Evolutionary conservation across 1,140 invertebrate genomes (phyloP).

Genomic region (Epicauta chinensis): DNA sequence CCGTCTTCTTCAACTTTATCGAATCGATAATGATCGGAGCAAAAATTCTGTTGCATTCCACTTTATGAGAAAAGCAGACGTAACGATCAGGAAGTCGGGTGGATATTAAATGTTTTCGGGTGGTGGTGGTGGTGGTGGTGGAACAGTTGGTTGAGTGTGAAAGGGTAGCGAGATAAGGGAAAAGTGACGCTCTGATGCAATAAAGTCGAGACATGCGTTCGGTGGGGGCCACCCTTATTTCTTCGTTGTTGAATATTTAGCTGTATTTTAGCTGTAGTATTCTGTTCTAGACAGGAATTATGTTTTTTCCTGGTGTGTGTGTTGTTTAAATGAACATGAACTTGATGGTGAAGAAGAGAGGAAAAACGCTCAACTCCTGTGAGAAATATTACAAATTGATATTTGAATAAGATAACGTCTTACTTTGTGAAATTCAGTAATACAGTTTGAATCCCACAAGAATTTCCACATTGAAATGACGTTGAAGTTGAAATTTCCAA

Average conservation of each 20-base stretch:
- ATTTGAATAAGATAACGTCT: slow-evolving; percentile 1
- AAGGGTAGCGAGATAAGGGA: slow-evolving; percentile 22
- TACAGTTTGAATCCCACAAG: neutral
- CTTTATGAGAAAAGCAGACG: too few species aligned
- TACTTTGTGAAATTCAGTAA: slow-evolving; percentile 2
- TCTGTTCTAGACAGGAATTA: slow-evolving; percentile 12
- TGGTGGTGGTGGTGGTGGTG: slow-evolving; percentile 8
- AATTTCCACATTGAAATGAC: too few species aligned
- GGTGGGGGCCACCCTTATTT: slow-evolving; percentile 2
- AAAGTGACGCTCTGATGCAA: slow-evolving; percentile 23
- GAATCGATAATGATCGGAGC: too few species aligned
- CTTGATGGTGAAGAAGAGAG: slow-evolving; percentile 5
- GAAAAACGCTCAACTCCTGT: neutral
- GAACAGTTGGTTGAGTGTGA: slow-evolving; percentile 17
- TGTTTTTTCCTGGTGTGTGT: slow-evolving; percentile 17
- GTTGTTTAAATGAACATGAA: neutral
- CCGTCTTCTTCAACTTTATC: too few species aligned
- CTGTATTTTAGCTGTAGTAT: neutral
- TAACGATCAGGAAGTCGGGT: neutral
- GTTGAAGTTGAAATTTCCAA: too few species aligned
- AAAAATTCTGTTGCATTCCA: too few species aligned
- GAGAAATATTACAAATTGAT: slow-evolving; percentile 17
- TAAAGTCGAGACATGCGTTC: slow-evolving; percentile 19
- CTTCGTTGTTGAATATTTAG: neutral
- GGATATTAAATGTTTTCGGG: slow-evolving; percentile 18